Evolutionary conservation across 2,113 vertebrate species (phyloP).

Genomic region (Xenus cinereus): DNA sequence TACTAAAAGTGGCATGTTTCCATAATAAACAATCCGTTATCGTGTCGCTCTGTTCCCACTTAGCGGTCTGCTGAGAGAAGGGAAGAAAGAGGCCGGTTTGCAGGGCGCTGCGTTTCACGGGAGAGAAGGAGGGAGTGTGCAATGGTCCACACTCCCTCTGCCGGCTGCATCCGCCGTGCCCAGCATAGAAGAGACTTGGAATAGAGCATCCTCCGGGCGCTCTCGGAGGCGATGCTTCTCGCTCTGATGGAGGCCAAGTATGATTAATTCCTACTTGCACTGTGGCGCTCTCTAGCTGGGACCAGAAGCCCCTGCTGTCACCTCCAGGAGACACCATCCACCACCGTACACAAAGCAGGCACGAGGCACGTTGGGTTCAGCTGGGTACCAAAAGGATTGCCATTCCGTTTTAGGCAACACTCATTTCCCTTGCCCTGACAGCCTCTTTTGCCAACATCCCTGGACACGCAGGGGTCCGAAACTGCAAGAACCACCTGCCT

Average conservation of each 20-base stretch:
- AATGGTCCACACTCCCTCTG: conserved; percentile 27
- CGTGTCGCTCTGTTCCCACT: background rate
- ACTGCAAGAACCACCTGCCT: background rate
- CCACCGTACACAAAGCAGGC: background rate
- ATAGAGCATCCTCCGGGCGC: background rate
- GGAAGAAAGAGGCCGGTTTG: background rate
- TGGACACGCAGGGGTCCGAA: background rate
- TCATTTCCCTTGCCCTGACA: background rate
- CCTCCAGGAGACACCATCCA: fast-evolving
- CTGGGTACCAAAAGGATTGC: background rate
- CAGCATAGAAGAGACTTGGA: background rate
- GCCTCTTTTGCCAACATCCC: background rate
- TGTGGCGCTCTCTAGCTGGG: background rate
- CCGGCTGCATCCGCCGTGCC: background rate
- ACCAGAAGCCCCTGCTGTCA: background rate
- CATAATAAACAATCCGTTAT: conserved; percentile 50
- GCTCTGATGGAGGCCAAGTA: background rate
- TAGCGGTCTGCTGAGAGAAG: background rate
- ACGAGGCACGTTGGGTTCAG: fast-evolving
- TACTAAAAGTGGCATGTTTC: conserved; percentile 25
- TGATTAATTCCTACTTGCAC: fast-evolving
- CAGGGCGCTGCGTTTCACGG: background rate
- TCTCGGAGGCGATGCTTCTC: fast-evolving
- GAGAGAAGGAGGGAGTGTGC: background rate
- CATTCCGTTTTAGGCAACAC: background rate